Evolutionary conservation across 1,140 invertebrate species (phyloP).

Genomic region (Euwallacea fornicatus): DNA sequence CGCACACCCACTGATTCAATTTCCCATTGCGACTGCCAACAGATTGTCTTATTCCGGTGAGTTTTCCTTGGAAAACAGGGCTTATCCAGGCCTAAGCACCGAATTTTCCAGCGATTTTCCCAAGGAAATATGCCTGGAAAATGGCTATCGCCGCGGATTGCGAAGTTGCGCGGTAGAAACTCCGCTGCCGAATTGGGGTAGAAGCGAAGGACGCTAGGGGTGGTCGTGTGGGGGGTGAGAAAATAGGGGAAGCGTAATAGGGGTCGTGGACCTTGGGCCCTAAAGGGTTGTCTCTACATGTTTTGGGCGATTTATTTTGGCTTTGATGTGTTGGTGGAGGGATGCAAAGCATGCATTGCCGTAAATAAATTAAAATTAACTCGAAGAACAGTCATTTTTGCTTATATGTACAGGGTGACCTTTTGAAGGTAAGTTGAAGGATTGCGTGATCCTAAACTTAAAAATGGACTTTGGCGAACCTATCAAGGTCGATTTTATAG

Average conservation of each 20-base stretch:
- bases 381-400: no score
- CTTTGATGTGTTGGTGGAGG: neutral
- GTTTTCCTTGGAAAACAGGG: neutral
- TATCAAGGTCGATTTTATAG: no score
- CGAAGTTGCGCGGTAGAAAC: constrained; percentile 27
- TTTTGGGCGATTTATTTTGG: constrained; percentile 15
- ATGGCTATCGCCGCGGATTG: constrained; percentile 29
- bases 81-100: constrained; percentile 2
- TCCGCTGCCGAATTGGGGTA: constrained; percentile 16
- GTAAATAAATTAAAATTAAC: no score
- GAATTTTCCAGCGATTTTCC: constrained; percentile 23
- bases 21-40: no score
- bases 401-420: no score
- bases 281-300: constrained; percentile 17
- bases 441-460: no score
- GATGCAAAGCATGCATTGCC: no score
- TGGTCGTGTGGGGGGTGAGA: neutral
- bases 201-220: constrained; percentile 15
- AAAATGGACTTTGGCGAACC: no score
- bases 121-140: constrained; percentile 31
- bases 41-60: neutral
- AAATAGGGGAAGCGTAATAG: neutral
- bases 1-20: no score
- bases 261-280: constrained; percentile 30
- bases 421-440: no score